phyloP scores from a whole-genome alignment of 2,888 invertebrate species.

The Crocallis elinguaria region DNA sequence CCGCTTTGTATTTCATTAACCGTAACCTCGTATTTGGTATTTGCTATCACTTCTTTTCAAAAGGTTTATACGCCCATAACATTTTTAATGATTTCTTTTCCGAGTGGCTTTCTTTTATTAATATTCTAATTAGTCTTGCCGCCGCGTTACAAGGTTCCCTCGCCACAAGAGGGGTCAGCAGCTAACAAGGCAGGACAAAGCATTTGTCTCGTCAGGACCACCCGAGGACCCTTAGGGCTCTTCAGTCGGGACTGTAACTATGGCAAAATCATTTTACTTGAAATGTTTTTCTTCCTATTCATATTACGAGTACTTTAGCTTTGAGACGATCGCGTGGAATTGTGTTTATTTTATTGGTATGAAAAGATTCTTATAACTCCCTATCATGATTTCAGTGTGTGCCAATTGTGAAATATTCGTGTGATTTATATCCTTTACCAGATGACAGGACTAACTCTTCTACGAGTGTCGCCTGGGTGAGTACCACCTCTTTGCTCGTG shows the following conservation, averaged over 20 bases:
- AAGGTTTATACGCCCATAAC: background rate
- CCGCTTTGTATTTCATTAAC: too few relatives aligned
- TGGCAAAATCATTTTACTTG: constrained; percentile 19
- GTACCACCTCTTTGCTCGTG: too few relatives aligned
- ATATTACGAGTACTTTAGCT: background rate
- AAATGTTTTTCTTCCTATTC: constrained; percentile 13
- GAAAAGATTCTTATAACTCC: background rate
- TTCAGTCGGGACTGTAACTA: constrained; percentile 13
- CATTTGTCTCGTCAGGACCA: constrained; percentile 27
- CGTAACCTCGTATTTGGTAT: too few relatives aligned
- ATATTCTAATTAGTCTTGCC: constrained; percentile 14
- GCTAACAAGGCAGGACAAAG: constrained; percentile 28
- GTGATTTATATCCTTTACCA: too few relatives aligned
- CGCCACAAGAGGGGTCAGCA: constrained; percentile 23
- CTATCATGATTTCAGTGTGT: too few relatives aligned
- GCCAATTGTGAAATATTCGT: too few relatives aligned
- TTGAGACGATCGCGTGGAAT: background rate
- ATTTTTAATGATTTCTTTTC: background rate
- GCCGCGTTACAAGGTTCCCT: constrained; percentile 2
- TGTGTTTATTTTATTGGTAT: background rate
- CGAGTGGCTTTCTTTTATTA: background rate
- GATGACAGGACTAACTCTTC: too few relatives aligned
- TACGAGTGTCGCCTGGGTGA: too few relatives aligned
- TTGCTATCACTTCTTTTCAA: too few relatives aligned
- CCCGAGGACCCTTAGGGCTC: constrained; percentile 11